Base-by-base conservation (phyloP, 2,113 vertebrate species). In the Psilopogon haemacephalus region DNA sequence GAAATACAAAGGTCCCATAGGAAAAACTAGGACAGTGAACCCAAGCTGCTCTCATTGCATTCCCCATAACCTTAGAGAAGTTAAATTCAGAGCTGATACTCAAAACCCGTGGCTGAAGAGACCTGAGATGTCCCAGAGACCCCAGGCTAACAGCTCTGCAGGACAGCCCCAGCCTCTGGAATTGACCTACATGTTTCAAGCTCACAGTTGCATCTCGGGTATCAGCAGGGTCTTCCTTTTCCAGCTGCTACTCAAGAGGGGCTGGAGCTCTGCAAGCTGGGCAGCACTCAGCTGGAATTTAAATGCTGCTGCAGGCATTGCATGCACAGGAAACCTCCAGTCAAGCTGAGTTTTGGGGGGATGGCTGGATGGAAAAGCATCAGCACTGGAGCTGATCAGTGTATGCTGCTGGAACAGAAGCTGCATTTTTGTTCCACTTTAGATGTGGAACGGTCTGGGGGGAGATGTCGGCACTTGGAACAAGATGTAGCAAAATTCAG, bases 31-130 rank as follows among this genome's bases (percentile, higher is more conserved):
- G 9, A 40, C 1, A 5, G 56, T 4, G 38, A 86, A 19, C 32
- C 37, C 59, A 63, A 76, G 30, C 20, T 85, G n/a, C 20, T 64
- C 33, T 50, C 56, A 81, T 0, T 5, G 6, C 27, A 42, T 27
- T 48, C 20, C 23, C 17, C 2, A 1, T 26, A 79, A 72, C 12
- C 10, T 80, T 40, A 72, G 30, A 42, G 6, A 15, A 6, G 24
- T 30, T 28, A 81, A 60, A 89, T 75, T 46, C 52, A 74, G 54
- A 89, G 42, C 33, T 64, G 32, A 52, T 12, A 55, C 16, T 5
- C 4, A 3, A 75, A 87, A 38, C 3, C 28, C 1, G 0, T 13
- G 19, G 24, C 33, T 3, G 4, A 4, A 2, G 38, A 58, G 48
- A 82, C 8, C 18, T 18, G 52, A 5, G 70, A 18, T 40, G 37